Evolutionary conservation across 2,888 invertebrate species (phyloP).

Genomic region (Cerastis leucographa): DNA sequence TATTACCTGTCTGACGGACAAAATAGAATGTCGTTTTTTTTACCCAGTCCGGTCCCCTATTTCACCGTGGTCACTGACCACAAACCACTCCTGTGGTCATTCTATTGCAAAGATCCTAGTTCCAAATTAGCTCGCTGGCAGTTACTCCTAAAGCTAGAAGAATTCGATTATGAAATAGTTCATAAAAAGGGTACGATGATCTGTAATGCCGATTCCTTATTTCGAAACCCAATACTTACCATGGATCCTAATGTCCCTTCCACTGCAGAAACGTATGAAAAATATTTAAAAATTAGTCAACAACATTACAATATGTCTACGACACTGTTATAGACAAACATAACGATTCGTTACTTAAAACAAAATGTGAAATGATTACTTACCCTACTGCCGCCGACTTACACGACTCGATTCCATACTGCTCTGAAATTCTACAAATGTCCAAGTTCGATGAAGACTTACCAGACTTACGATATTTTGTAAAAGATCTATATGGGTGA

Average conservation of each 20-base stretch:
- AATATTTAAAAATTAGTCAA: neutral
- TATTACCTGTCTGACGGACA: no score
- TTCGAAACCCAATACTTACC: no score
- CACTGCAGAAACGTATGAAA: constrained; percentile 3
- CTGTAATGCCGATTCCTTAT: neutral
- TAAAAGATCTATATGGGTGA: constrained; percentile 10
- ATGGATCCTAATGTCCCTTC: neutral
- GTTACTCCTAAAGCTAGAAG: neutral
- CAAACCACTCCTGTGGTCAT: constrained; percentile 10
- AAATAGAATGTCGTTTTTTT: no score
- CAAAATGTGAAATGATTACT: constrained; percentile 10
- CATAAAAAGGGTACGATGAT: constrained; percentile 11
- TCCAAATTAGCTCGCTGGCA: neutral
- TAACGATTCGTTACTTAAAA: constrained; percentile 2
- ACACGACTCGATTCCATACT: constrained; percentile 13
- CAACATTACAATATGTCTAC: neutral
- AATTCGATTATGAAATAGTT: constrained; percentile 5
- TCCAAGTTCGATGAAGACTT: neutral
- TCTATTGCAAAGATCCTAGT: constrained; percentile 10
- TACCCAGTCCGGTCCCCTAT: no score
- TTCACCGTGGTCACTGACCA: constrained; percentile 8
- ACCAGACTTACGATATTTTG: constrained; percentile 11
- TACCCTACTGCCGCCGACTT: constrained; percentile 13
- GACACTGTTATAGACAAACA: neutral
- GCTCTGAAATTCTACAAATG: constrained; percentile 1